phyloP scores from a whole-genome alignment of 2,797 vertebrate genomes.

The Urophycis tenuis region DNA sequence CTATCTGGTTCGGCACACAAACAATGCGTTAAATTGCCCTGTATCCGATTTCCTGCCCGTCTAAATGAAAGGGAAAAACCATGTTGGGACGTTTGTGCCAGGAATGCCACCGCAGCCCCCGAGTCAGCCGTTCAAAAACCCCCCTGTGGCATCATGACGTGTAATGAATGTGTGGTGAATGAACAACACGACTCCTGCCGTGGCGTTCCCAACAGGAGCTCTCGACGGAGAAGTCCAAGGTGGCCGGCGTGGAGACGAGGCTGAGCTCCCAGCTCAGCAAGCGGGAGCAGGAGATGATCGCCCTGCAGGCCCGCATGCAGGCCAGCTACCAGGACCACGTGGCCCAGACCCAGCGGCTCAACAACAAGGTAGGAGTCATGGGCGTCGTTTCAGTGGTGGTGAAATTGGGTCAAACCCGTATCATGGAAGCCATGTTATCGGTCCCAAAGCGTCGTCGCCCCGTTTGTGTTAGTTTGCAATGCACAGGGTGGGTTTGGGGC shows the following conservation, averaged over 20 bases:
- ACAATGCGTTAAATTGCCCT: not conserved
- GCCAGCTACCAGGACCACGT: slow-evolving; percentile 88
- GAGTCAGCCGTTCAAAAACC: not conserved
- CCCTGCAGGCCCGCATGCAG: slow-evolving; percentile 88
- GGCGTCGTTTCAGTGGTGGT: not conserved
- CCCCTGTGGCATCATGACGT: not conserved
- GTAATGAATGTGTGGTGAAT: too few species aligned
- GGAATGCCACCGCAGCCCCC: not conserved
- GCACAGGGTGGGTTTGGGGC: not conserved
- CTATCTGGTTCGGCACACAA: not conserved
- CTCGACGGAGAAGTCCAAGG: slow-evolving; percentile 79
- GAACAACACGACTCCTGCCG: not conserved
- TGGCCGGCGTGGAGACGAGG: slow-evolving; percentile 71
- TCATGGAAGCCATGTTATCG: not conserved
- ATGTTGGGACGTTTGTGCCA: not conserved
- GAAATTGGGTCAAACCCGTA: not conserved
- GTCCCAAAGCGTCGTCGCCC: not conserved
- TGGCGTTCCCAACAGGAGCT: slow-evolving; percentile 74
- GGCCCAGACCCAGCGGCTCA: slow-evolving; percentile 81
- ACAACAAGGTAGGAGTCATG: slow-evolving; percentile 77
- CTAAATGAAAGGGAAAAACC: not conserved
- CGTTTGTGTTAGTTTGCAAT: not conserved
- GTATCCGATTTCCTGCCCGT: not conserved
- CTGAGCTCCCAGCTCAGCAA: slow-evolving; percentile 83
- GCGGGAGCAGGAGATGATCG: slow-evolving; percentile 79